These are phyloP conservation scores for Grammomys dolichurus DNA, from an alignment of 2,113 vertebrate genomes.

Conservation along the genomic window DNA sequence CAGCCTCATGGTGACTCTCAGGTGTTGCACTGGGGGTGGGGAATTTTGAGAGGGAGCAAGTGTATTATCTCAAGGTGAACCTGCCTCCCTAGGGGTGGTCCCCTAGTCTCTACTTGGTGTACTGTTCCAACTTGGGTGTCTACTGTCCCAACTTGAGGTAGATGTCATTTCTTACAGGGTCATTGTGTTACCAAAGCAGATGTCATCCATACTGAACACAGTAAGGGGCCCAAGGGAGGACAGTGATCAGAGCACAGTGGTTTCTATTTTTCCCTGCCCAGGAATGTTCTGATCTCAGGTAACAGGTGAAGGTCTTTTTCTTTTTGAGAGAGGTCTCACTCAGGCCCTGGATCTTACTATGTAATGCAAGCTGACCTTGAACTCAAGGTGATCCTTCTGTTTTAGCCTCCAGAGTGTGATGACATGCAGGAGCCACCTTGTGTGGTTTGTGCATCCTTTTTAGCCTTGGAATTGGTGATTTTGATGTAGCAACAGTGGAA, in stretches of 20 bases:
- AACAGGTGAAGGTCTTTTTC: neutral
- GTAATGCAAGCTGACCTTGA: neutral
- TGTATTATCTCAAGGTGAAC: neutral
- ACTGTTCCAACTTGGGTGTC: neutral
- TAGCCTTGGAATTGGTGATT: neutral
- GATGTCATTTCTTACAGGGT: neutral
- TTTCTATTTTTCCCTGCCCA: neutral
- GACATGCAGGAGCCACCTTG: fast-evolving
- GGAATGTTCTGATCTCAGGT: neutral
- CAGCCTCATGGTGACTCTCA: neutral
- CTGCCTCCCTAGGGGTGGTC: neutral
- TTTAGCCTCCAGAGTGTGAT: neutral
- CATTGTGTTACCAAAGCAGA: neutral
- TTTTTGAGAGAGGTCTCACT: neutral
- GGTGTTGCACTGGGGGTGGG: neutral
- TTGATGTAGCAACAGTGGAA: too few relatives aligned
- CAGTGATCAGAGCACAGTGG: neutral
- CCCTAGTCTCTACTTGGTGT: neutral
- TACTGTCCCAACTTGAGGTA: neutral
- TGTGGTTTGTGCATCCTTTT: too few relatives aligned
- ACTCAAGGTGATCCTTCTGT: neutral
- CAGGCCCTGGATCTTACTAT: too few relatives aligned
- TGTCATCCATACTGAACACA: neutral
- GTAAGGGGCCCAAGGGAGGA: neutral
- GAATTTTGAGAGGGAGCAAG: neutral